These are phyloP conservation scores for Hymenopus coronatus DNA, from an alignment of 2,888 invertebrate species.

Conservation along the genomic window DNA sequence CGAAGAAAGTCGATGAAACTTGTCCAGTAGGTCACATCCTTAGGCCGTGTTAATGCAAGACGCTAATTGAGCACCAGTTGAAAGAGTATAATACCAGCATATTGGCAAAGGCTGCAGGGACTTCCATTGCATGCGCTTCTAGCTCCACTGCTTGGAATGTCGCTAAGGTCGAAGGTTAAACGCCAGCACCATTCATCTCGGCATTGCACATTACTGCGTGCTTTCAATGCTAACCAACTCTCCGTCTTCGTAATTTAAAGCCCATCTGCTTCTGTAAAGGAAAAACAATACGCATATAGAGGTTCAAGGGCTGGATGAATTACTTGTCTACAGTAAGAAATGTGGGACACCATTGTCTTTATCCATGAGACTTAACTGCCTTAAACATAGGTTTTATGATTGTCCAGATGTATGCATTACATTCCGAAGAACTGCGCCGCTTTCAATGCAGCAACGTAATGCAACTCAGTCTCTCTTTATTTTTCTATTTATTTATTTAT, in stretches of 20 bases:
- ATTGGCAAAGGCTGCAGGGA: neutral
- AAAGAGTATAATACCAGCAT: neutral
- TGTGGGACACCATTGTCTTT: too few species aligned
- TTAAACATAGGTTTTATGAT: too few species aligned
- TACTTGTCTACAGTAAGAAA: too few species aligned
- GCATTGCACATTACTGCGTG: neutral
- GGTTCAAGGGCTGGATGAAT: too few species aligned
- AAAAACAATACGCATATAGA: neutral
- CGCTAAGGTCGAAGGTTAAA: conserved; percentile 10
- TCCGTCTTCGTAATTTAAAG: neutral
- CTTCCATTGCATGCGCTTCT: neutral
- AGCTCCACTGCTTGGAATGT: neutral
- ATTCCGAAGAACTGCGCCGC: too few species aligned
- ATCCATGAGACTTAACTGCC: too few species aligned
- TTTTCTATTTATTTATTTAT: too few species aligned
- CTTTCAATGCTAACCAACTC: neutral
- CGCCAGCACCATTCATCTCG: conserved; percentile 10
- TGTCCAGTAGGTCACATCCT: neutral
- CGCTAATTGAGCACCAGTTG: neutral
- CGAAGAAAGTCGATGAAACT: neutral
- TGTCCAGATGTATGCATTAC: too few species aligned
- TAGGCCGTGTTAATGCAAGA: neutral
- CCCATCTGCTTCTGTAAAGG: neutral
- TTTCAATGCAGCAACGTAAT: too few species aligned
- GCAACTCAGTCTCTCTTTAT: too few species aligned